phyloP scores from a whole-genome alignment of 2,113 vertebrate genomes.

The Dunckerocampus dactyliophorus region DNA sequence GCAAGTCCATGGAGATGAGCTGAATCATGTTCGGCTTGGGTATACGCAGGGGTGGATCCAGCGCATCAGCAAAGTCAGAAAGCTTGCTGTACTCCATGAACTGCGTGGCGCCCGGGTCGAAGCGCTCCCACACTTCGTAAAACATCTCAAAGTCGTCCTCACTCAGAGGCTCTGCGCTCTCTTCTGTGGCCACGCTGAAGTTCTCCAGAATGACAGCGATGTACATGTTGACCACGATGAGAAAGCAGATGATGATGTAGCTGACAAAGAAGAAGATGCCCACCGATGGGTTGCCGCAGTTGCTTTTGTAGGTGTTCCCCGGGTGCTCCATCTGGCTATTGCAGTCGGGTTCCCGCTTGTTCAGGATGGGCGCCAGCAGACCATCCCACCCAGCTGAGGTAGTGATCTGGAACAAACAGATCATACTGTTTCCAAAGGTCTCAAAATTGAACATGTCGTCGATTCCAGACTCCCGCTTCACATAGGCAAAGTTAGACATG shows the following conservation, averaged over 20 bases:
- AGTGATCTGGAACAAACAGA: constrained; percentile 94
- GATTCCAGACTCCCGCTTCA: constrained; percentile 85
- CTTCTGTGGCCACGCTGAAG: constrained; percentile 92
- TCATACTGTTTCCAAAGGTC: constrained; percentile 94
- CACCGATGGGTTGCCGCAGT: constrained; percentile 89
- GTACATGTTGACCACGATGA: constrained; percentile 99
- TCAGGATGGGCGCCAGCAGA: constrained; percentile 84
- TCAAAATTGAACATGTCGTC: constrained; percentile 98
- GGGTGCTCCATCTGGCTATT: constrained; percentile 81
- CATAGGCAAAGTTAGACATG: constrained; percentile 97
- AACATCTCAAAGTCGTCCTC: constrained; percentile 99
- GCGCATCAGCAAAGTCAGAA: constrained; percentile 86
- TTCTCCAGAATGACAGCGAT: constrained; percentile 98
- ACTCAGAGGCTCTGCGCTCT: constrained; percentile 88
- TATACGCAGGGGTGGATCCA: constrained; percentile 88
- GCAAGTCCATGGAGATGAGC: constrained; percentile 93
- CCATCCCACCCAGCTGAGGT: constrained; percentile 89
- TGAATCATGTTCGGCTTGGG: constrained; percentile 88
- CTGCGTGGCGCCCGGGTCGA: constrained; percentile 88
- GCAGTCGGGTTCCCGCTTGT: constrained; percentile 84
- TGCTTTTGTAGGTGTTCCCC: constrained; percentile 78
- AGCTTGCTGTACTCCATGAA: constrained; percentile 88
- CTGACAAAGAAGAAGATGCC: constrained; percentile 94
- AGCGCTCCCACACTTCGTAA: constrained; percentile 96
- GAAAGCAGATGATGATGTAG: constrained; percentile 97